Evolutionary conservation across 2,888 invertebrate genomes (phyloP), one percentile per base, ranked within the genome.

Genomic region (Sthenelais limicola): DNA sequence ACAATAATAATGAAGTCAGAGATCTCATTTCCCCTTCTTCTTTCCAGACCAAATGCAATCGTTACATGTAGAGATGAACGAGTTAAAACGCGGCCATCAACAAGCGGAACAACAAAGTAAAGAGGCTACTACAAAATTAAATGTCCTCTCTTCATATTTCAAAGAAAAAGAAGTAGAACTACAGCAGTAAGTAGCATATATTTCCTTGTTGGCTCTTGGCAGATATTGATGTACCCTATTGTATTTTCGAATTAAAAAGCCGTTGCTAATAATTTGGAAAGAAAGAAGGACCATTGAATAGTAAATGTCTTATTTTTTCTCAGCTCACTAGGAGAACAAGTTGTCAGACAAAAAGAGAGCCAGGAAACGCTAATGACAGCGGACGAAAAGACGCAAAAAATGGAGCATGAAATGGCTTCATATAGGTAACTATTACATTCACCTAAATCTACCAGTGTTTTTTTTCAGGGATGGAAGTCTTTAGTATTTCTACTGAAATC

Each of bases 111-210:
- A 91, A 77, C 92, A 92, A 73, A 92, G 92, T 81, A 90, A 90
- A 82, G 95, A 96, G 85, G 93, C 94, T 0, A 91, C 92, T 80
- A 95, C 94, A 0, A 92, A 94, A 81, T 90, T 96, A 1, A 94
- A 94, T 84, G 95, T 96, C 0, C 89, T 97, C 49, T 93, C 94
- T 0, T 93, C 92, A 83, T 96, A 96, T 87, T 96, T 96, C 89
- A 94, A 95, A 83, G 95, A 96, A 78, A 93, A 94, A 81, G 96
- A 96, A 88, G 91, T 92, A 18, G 93, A 95, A 87, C 89, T 96
- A 62, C 92, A 95, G 73, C 85, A 82, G 87, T 87, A 74, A 71
- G 78, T 71, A 28, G 26, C 15, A n/a, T n/a, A n/a, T n/a, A n/a
- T n/a, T n/a, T n/a, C n/a, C n/a, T n/a, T n/a, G n/a, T n/a, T n/a